Evolutionary conservation across 1,140 invertebrate genomes (phyloP), one percentile per base, ranked within the genome.

Genomic region (Helicoverpa zea): DNA sequence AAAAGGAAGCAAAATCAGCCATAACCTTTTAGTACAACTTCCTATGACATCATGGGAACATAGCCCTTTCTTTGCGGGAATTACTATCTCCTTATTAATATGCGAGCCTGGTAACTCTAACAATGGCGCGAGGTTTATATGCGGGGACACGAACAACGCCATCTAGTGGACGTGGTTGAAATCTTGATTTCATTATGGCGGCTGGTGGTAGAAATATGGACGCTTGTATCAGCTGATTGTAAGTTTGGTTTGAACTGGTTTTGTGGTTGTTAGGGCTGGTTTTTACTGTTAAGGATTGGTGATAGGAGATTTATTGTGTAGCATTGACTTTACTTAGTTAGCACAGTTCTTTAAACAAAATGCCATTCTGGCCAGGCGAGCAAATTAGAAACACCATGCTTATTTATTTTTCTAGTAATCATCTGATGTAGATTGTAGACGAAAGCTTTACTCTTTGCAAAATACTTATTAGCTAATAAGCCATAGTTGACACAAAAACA

Each of bases 51-150:
- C 83, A 89, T 86, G 86, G 76, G 84, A 87, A 85, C 83, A 59
- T 30, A 66, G 59, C 75, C 70, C 74, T 84, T 87, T 84, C 74
- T 77, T 78, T 73, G 85, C 80, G 68, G 79, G 84, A 89, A 86
- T 81, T 82, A 72, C 87, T 89, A 86, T 89, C 87, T 81, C 86
- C 79, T 75, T 13, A 86, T 87, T 87, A 86, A 87, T 85, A 89
- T 89, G 83, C 87, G 51, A 64, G 47, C 47, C 59, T 78, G 73
- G 82, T 83, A 56, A 66, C 82, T 78, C 73, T 73, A 84, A 87
- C 87, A 86, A 88, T 88, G 81, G 56, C 58, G 35, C 49, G 64
- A 16, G 47, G 64, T 88, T 84, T 83, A 83, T 85, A 88, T 88
- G 87, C 87, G 66, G 12, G 63, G 47, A 49, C 64, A 73, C 58